Evolutionary conservation across 2,113 vertebrate species (phyloP), one percentile per base, ranked within the genome.

Genomic region (Paralichthys olivaceus): DNA sequence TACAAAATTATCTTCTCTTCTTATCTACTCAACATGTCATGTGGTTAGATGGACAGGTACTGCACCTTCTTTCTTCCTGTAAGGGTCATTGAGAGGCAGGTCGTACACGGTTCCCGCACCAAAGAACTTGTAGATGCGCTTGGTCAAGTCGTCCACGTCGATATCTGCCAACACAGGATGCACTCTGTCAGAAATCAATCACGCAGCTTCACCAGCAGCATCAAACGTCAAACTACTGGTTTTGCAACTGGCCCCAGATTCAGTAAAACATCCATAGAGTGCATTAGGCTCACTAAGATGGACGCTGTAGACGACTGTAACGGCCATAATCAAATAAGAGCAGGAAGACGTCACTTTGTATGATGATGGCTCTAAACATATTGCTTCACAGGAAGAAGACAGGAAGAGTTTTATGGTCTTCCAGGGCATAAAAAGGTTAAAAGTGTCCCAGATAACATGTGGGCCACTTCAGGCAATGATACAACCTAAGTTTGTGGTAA

Each of bases 71-170:
- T 86, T 90, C 63, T 86, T 58, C 65, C 87, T 86, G 89, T 93
- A 91, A 0, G 91, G 91, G 61, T 93, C 84, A 28, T 94, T 94
- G 63, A 94, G 75, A 9, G 93, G 92, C 64, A 92, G 85, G 45
- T 94, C 92, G 45, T 93, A 93, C 58, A 87, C 91, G 0, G 90
- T 93, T 3, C 87, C 92, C 0, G 79, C 79, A 12, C 92, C 93
- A 64, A 93, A 94, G 80, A 94, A 91, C 69, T 82, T 76, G 72
- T 91, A 93, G 63, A 75, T 65, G 47, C 90, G 51, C 59, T 77
- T 64, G 45, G 84, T 90, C 79, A 94, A 28, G 70, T 94, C 91
- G 17, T 89, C 83, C 49, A 85, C 86, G 26, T 90, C 59, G 0
- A 94, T 68, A 56, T 86, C 93, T 94, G 79, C 4, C 1, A 26